A percentile compares a stretch with the other conserved stretches of the same genome.
Conservation (phyloP, 2,113 vertebrate species). For the Pagrus major region DNA sequence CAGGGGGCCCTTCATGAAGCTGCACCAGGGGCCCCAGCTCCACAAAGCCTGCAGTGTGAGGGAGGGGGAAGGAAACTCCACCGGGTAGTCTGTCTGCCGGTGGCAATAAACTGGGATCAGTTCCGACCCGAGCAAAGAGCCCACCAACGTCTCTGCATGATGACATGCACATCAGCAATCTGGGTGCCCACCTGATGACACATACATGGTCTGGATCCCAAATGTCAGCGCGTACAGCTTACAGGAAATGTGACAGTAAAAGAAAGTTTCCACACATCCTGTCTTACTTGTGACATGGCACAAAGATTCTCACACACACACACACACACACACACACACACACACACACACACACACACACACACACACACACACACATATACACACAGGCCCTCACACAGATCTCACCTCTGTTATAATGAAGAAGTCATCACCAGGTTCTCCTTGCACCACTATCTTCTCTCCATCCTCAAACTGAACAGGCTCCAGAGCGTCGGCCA, state of each 20-base stretch:
- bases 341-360: neutral
- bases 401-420: constrained; percentile 94
- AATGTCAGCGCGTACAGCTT: constrained; percentile 12
- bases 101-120: constrained; percentile 67
- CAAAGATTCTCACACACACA: no score
- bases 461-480: constrained; percentile 98
- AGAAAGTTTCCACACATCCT: neutral
- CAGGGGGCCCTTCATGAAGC: constrained; percentile 62
- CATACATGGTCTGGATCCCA: neutral
- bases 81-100: constrained; percentile 54
- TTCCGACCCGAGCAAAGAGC: constrained; percentile 49
- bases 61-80: constrained; percentile 17
- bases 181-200: constrained; percentile 38
- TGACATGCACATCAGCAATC: constrained; percentile 44
- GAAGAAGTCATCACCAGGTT: constrained; percentile 96
- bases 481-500: constrained; percentile 95
- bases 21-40: constrained; percentile 56
- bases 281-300: neutral
- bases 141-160: constrained; percentile 48
- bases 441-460: constrained; percentile 97
- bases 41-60: constrained; percentile 71
- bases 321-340: neutral
- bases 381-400: neutral
- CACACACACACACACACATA: constrained; percentile 1
- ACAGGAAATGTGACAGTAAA: constrained; percentile 29